Conservation (phyloP, 2,113 vertebrate genomes). For the Holacanthus passer region DNA sequence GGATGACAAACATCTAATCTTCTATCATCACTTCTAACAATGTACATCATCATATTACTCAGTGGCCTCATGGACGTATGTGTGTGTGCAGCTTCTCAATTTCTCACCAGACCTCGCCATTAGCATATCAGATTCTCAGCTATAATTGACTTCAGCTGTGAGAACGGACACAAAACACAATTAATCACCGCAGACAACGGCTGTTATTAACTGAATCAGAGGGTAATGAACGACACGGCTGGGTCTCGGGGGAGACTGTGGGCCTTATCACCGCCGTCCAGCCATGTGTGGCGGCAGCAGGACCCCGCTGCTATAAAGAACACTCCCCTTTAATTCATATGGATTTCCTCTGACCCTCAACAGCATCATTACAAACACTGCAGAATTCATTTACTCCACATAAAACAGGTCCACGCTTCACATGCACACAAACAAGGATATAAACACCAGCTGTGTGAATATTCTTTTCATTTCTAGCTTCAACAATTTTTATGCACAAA, state of each 20-base stretch:
- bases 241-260: constrained; percentile 35
- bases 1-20: too few relatives aligned
- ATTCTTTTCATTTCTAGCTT: too few relatives aligned
- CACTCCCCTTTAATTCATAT: constrained; percentile 37
- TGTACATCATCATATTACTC: too few relatives aligned
- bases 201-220: constrained; percentile 48
- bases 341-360: constrained; percentile 45
- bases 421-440: neutral
- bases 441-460: neutral
- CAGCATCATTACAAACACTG: neutral
- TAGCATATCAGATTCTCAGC: constrained; percentile 32
- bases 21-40: too few relatives aligned
- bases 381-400: neutral
- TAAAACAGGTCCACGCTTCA: neutral
- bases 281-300: constrained; percentile 1
- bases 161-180: constrained; percentile 37
- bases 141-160: constrained; percentile 50
- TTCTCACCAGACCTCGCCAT: neutral
- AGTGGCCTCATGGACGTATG: too few relatives aligned
- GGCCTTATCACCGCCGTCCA: constrained; percentile 60
- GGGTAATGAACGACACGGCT: constrained; percentile 42
- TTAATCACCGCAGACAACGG: constrained; percentile 52
- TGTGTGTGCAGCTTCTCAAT: neutral
- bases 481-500: too few relatives aligned
- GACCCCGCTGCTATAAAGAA: constrained; percentile 24